Percentiles rank a stretch among this genome's conserved stretches.
phyloP scores from a whole-genome alignment of 2,797 vertebrate species.

The Platyrinchus mystaceus region DNA sequence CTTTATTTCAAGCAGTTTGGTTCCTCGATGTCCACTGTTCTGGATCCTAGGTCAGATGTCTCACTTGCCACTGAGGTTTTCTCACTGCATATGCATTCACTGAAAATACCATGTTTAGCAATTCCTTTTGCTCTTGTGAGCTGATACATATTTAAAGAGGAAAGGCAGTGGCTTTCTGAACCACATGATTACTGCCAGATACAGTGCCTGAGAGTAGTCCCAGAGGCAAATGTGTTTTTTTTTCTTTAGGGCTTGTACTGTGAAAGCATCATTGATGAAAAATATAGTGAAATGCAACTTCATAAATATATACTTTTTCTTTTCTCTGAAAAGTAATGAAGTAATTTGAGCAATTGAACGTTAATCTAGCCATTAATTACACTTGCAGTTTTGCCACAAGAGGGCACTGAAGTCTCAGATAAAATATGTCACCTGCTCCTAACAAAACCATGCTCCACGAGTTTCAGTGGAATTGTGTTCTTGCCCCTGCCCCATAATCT shows the following conservation, averaged over 20 bases:
- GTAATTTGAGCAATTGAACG: neutral
- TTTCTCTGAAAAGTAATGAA: neutral
- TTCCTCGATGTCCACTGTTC: neutral
- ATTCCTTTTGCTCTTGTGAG: neutral
- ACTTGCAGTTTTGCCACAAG: constrained; percentile 47
- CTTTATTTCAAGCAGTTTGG: neutral
- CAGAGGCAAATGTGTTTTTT: neutral
- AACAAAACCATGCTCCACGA: accelerated
- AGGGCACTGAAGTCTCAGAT: constrained; percentile 59
- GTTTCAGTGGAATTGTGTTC: neutral
- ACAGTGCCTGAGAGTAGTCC: neutral
- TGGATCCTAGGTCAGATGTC: neutral
- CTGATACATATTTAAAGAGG: neutral
- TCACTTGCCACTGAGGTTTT: neutral
- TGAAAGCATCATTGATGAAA: neutral
- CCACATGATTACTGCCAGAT: accelerated
- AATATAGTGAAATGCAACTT: neutral
- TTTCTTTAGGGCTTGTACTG: neutral
- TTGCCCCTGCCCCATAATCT: neutral
- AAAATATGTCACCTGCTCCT: neutral
- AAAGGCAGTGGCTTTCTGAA: neutral
- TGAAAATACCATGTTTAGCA: neutral
- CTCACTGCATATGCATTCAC: neutral
- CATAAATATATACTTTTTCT: neutral
- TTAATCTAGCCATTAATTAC: neutral